Percentiles rank a stretch among this genome's conserved stretches.
Conservation (phyloP, 2,888 invertebrate genomes). For the Ptilodon capucinus region DNA sequence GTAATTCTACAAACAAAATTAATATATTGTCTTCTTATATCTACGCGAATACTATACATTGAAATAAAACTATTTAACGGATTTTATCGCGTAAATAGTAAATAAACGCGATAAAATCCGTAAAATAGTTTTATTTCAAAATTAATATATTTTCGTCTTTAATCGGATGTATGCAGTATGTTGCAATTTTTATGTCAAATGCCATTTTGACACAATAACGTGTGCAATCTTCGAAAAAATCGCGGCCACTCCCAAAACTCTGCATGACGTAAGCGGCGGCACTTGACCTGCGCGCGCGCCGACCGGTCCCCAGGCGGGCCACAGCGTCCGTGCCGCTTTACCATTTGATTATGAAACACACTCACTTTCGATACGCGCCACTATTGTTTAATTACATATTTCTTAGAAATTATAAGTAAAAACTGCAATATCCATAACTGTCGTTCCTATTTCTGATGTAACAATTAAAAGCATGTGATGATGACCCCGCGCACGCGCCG, state of each 20-base stretch:
- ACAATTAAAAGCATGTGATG: not conserved
- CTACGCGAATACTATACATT: too few relatives aligned
- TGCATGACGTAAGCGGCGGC: conserved; percentile 21
- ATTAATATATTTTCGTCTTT: too few relatives aligned
- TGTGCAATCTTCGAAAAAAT: conserved; percentile 3
- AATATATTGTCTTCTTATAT: too few relatives aligned
- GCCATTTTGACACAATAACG: not conserved
- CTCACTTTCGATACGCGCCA: conserved; percentile 33
- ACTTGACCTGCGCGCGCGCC: conserved; percentile 21
- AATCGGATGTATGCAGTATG: too few relatives aligned
- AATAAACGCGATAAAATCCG: too few relatives aligned
- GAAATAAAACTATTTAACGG: too few relatives aligned
- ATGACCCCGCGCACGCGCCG: not conserved
- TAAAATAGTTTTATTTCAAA: too few relatives aligned
- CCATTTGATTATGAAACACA: too few relatives aligned
- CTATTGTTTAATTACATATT: conserved; percentile 13
- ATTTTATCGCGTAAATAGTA: too few relatives aligned
- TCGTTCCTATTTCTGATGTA: not conserved
- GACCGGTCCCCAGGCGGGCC: not conserved
- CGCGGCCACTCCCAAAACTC: conserved; percentile 10
- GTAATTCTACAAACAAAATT: too few relatives aligned
- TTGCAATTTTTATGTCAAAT: too few relatives aligned
- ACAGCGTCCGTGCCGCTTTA: conserved; percentile 12
- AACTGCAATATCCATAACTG: not conserved
- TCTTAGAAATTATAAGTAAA: conserved; percentile 1